Base-by-base conservation (phyloP, 2,888 invertebrate species). In the Leptinotarsa tumamoca region DNA sequence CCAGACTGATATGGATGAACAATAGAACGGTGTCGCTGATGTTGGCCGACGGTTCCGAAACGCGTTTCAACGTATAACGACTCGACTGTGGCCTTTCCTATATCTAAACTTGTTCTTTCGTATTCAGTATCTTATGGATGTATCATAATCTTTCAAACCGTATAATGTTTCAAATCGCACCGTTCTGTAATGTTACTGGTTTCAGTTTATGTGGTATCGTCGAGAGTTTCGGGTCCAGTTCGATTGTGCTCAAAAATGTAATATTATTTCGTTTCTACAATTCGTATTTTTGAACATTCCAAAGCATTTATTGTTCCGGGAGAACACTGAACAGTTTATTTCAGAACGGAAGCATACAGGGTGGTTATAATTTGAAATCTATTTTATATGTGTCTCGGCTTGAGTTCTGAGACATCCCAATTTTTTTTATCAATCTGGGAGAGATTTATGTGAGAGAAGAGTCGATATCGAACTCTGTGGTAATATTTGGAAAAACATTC, bases 31-130 rank as follows among this genome's bases (percentile, higher is more conserved):
- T 99, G 21, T 96, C 97, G 0, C 90, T 99, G 23, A 96, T 98
- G 94, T 90, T 98, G 80, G 97, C 98, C 14, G 98, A 99, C 88
- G 98, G 99, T 49, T 96, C 96, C 0, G 99, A 99, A 90, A 94
- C 94, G 73, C 91, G 95, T 79, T 95, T 94, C 87, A 94, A 94
- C 86, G 94, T 95, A 83, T 95, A 93, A 90, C 85, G 0, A 78
- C 74, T 72, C 78, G 77, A 80, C 80, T 78, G 85, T 84, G 86
- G 86, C 85, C 85, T 85, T 86, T 84, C 81, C 81, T 43, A 13
- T 63, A 80, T 81, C 82, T 82, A 81, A 81, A 79, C 78, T 83
- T 82, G 78, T 83, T 82, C 80, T 82, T 83, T 83, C 81, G 81
- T 71, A 74, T 74, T 68, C 71, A 73, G 67, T 71, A 78, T 74